These are phyloP conservation scores for Andrena trimmerana DNA, from an alignment of 2,888 invertebrate species.

Conservation along the genomic window DNA sequence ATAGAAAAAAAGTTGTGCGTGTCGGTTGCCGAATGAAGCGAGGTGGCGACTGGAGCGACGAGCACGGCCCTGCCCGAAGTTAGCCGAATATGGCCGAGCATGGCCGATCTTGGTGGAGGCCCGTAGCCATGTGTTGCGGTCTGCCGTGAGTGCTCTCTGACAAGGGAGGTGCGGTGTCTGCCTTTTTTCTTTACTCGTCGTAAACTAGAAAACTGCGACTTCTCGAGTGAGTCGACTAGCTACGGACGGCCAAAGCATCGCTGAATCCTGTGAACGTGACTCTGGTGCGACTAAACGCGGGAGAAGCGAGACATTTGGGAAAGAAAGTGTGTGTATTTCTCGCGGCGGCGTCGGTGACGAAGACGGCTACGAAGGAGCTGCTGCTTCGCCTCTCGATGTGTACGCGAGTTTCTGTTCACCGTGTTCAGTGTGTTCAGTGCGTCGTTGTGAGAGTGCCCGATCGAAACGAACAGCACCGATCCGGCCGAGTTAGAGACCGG, in stretches of 20 bases:
- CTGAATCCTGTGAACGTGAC: constrained; percentile 3
- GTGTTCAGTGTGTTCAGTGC: constrained; percentile 12
- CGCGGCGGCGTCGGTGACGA: constrained; percentile 64
- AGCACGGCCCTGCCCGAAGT: constrained; percentile 65
- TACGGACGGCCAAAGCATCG: constrained; percentile 1
- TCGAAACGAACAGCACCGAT: constrained; percentile 55
- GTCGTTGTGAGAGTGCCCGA: constrained; percentile 48
- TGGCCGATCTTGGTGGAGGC: constrained; percentile 71
- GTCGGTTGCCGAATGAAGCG: neutral
- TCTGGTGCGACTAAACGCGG: constrained; percentile 24
- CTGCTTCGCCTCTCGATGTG: constrained; percentile 42
- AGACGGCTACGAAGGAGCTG: constrained; percentile 51
- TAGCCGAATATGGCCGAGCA: constrained; percentile 62
- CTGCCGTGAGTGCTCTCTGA: constrained; percentile 82
- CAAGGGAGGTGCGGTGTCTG: constrained; percentile 80
- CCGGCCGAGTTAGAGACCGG: constrained; percentile 60
- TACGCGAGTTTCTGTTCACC: constrained; percentile 35
- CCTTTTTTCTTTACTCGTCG: constrained; percentile 73
- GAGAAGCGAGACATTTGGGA: constrained; percentile 25
- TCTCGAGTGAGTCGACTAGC: constrained; percentile 18
- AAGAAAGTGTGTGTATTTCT: constrained; percentile 57
- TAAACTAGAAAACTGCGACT: constrained; percentile 59
- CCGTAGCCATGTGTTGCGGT: constrained; percentile 81
- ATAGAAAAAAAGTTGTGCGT: neutral
- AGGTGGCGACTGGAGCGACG: constrained; percentile 37